Conservation (phyloP, 2,797 vertebrate genomes). For the Bufotes viridis region DNA sequence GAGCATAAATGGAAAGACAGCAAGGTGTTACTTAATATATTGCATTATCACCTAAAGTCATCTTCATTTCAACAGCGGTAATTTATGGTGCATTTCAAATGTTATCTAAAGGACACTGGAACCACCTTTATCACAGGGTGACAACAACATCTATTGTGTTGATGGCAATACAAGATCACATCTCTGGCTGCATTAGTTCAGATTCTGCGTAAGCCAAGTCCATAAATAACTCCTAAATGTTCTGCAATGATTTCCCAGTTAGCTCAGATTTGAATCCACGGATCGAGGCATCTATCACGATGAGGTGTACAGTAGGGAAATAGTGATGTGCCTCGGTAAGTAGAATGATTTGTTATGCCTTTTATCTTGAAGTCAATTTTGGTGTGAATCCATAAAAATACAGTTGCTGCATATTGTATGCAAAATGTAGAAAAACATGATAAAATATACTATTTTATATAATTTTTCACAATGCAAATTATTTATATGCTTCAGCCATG, state of each 20-base stretch:
- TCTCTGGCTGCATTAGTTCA: conserved; percentile 32
- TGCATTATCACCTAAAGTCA: conserved; percentile 46
- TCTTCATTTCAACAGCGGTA: conserved; percentile 13
- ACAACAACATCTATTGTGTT: conserved; percentile 53
- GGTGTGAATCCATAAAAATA: conserved; percentile 27
- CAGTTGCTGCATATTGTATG: neutral
- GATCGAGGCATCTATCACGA: conserved; percentile 30
- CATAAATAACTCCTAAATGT: conserved; percentile 49
- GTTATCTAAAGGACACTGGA: conserved; percentile 54
- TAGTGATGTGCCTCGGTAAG: conserved; percentile 17
- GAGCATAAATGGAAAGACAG: conserved; percentile 18
- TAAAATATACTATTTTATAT: neutral
- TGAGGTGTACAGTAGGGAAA: conserved; percentile 22
- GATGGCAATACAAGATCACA: conserved; percentile 42
- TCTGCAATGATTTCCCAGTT: conserved; percentile 51
- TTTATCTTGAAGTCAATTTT: conserved; percentile 33
- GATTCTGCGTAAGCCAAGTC: neutral
- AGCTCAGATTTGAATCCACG: conserved; percentile 42
- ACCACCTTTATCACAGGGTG: conserved; percentile 39
- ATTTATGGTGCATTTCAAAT: conserved; percentile 50
- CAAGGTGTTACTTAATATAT: conserved; percentile 36
- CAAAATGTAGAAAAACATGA: neutral
- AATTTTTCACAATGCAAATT: neutral
- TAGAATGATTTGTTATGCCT: conserved; percentile 38
- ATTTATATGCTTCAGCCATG: neutral